phyloP scores from a whole-genome alignment of 2,888 invertebrate species.

The Drosophila flavopinicola region DNA sequence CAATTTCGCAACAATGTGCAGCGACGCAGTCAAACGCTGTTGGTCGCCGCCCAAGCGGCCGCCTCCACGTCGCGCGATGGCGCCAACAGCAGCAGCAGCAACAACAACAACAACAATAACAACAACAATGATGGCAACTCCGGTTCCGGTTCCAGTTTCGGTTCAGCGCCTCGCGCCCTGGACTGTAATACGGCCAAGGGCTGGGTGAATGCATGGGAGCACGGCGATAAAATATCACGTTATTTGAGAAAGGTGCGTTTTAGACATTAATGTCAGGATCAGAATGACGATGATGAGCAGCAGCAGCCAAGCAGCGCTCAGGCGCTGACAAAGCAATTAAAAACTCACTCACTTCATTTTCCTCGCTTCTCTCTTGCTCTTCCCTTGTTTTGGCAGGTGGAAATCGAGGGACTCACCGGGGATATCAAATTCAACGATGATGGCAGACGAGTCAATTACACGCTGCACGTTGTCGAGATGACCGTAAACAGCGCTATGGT shows the following conservation, averaged over 20 bases:
- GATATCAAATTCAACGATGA: constrained; percentile 96
- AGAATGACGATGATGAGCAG: constrained; percentile 25
- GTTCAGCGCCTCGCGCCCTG: constrained; percentile 85
- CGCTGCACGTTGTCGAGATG: constrained; percentile 96
- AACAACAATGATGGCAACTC: constrained; percentile 22
- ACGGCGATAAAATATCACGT: constrained; percentile 95
- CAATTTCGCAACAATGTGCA: constrained; percentile 90
- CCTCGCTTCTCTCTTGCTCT: constrained; percentile 2
- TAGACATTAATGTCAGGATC: constrained; percentile 53
- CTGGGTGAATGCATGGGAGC: constrained; percentile 95
- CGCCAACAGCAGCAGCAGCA: constrained; percentile 52
- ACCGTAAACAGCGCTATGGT: constrained; percentile 86
- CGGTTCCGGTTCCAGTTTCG: constrained; percentile 31
- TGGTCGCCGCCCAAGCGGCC: constrained; percentile 73
- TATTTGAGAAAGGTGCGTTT: constrained; percentile 88
- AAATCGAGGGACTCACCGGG: constrained; percentile 95
- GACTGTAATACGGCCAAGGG: constrained; percentile 94
- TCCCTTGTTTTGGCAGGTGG: constrained; percentile 87
- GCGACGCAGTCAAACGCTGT: constrained; percentile 87
- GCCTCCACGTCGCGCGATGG: constrained; percentile 79
- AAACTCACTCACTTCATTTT: constrained; percentile 24
- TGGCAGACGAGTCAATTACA: constrained; percentile 94
- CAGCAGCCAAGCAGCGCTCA: constrained; percentile 3
- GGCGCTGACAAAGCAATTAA: constrained; percentile 72
- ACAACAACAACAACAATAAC: constrained; percentile 2